These are phyloP conservation scores for Odocoileus hemionus DNA, from an alignment of 2,113 vertebrate species.

Conservation along the genomic window DNA sequence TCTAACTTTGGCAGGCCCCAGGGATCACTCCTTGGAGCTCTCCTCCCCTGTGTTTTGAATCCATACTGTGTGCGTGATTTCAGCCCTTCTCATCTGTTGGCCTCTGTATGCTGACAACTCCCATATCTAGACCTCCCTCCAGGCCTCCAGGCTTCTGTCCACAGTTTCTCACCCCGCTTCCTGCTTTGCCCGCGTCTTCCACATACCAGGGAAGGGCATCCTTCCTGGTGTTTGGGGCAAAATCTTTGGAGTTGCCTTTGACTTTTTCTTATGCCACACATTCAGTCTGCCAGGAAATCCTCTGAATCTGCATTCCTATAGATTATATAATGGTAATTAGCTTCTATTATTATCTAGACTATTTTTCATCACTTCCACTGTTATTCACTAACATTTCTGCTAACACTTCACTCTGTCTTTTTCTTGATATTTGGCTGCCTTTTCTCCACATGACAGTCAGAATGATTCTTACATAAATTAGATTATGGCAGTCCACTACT, in stretches of 20 bases:
- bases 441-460: background rate
- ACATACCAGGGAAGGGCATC: background rate
- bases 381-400: background rate
- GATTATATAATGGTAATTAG: background rate
- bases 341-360: background rate
- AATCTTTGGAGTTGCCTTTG: background rate
- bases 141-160: background rate
- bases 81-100: background rate
- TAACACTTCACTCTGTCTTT: background rate
- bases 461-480: background rate
- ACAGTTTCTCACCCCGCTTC: background rate
- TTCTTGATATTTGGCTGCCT: background rate
- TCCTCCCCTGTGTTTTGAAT: background rate
- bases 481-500: background rate
- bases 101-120: background rate
- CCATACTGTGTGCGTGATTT: background rate
- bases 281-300: background rate
- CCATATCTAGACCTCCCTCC: background rate
- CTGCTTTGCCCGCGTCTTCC: background rate
- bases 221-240: background rate
- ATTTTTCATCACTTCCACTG: background rate
- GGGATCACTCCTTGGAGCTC: background rate
- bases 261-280: too few species aligned
- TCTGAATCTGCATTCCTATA: background rate
- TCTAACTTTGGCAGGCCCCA: background rate